phyloP scores from a whole-genome alignment of 92 coral and sea anemone genomes.

The Galaxea fascicularis region DNA sequence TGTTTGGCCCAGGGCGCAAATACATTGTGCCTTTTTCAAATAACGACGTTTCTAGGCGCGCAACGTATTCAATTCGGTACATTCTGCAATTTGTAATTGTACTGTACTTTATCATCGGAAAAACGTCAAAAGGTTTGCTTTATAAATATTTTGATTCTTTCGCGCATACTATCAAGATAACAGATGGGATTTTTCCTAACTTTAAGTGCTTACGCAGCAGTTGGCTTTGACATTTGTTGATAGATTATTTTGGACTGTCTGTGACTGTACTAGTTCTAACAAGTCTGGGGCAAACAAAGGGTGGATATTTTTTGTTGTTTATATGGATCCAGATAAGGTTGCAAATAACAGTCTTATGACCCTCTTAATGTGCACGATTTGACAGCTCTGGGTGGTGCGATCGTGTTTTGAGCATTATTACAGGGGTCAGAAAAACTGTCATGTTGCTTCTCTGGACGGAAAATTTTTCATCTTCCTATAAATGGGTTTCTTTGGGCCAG shows the following conservation, averaged over 20 bases:
- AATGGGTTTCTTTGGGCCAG: not conserved
- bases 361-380: not conserved
- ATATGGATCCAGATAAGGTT: not conserved
- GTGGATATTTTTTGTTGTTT: not conserved
- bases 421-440: not conserved
- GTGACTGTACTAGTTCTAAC: not conserved
- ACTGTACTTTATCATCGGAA: too few species aligned
- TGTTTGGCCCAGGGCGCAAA: too few species aligned
- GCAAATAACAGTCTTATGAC: not conserved
- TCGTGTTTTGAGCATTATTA: not conserved
- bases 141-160: not conserved
- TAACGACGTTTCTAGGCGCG: too few species aligned
- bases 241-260: not conserved
- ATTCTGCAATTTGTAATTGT: not conserved
- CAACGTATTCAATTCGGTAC: not conserved
- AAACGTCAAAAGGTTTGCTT: not conserved
- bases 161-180: not conserved
- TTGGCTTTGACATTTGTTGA: not conserved
- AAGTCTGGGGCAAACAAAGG: not conserved
- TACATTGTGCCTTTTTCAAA: too few species aligned
- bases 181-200: not conserved
- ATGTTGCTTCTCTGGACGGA: not conserved
- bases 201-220: not conserved
- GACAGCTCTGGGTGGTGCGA: not conserved
- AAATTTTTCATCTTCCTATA: not conserved